Percentiles rank a stretch among this genome's conserved stretches.
These are phyloP conservation scores for Alces alces DNA, from an alignment of 2,113 vertebrate genomes.

Conservation along the genomic window DNA sequence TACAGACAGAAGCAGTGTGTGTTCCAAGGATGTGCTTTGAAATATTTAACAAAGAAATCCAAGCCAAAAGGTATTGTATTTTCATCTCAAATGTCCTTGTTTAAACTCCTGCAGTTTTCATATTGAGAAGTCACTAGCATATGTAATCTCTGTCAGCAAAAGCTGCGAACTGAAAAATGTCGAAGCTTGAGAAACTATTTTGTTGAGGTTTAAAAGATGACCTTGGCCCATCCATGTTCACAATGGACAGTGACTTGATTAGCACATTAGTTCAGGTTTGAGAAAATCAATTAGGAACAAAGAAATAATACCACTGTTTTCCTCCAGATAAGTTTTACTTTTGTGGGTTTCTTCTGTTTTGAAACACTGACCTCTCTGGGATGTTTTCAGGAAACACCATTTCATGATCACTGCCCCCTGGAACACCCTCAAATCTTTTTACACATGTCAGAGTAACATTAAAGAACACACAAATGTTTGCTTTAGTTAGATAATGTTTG, in stretches of 20 bases:
- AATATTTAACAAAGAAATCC: constrained; percentile 48
- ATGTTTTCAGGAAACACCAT: background rate
- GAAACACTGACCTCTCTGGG: background rate
- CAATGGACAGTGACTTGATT: background rate
- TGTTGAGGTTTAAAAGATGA: background rate
- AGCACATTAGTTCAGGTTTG: background rate
- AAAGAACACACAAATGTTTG: constrained; percentile 6
- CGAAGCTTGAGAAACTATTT: background rate
- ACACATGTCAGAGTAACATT: background rate
- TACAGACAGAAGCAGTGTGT: constrained; percentile 3
- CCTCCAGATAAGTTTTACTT: background rate
- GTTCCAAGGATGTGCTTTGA: constrained; percentile 29
- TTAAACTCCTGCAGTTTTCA: background rate
- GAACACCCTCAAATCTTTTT: background rate
- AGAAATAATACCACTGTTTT: background rate
- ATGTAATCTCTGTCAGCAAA: background rate
- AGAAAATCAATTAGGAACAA: background rate
- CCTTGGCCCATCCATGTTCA: background rate
- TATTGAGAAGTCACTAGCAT: background rate
- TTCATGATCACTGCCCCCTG: background rate
- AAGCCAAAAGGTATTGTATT: background rate
- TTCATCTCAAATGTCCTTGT: constrained; percentile 10
- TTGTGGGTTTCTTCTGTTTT: background rate
- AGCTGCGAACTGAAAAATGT: background rate
- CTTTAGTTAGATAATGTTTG: background rate